Evolutionary conservation across 2,888 invertebrate species (phyloP), one percentile per base, ranked within the genome.

Genomic region (Xanthorhoe designata): DNA sequence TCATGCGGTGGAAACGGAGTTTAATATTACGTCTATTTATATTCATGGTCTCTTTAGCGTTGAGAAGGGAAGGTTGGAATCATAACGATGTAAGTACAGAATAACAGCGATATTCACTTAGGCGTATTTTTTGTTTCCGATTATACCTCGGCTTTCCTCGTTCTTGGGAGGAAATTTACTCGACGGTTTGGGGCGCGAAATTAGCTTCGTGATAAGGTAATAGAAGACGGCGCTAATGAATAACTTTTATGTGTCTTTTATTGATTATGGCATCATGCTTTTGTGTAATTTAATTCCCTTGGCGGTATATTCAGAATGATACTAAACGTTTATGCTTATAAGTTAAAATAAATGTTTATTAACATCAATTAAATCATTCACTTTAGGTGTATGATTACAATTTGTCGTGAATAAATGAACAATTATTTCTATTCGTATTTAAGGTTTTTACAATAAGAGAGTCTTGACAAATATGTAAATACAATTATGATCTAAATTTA

Each of bases 11-110:
- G 82, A 84, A 85, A 79, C 86, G 68, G 84, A 88, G 61, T 90
- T 90, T 92, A 90, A 90, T 92, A 92, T 91, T 88, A 83, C 84
- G 76, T 81, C 86, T 90, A 90, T 92, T 92, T 92, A 91, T 91
- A 91, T 92, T 92, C 91, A 90, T 89, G 85, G 82, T 76, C 82
- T 80, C 79, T 84, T 88, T 85, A 86, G 84, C 82, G 82, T 81
- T 71, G 76, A 81, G 82, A 83, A 81, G 78, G 78, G 83, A 85
- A 84, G 80, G 78, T 77, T 81, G 79, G 85, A 88, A 86, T 85
- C 87, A 84, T 89, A 88, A 84, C 81, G 81, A 77, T 84, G 84
- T 86, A 82, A 83, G 80, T 80, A 81, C 80, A 81, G 77, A 78
- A 82, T 82, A 84, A 90, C 90, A 88, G 78, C 82, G 82, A 85